Evolutionary conservation across 1,140 invertebrate species (phyloP).

Genomic region (Trichonephila inaurata): DNA sequence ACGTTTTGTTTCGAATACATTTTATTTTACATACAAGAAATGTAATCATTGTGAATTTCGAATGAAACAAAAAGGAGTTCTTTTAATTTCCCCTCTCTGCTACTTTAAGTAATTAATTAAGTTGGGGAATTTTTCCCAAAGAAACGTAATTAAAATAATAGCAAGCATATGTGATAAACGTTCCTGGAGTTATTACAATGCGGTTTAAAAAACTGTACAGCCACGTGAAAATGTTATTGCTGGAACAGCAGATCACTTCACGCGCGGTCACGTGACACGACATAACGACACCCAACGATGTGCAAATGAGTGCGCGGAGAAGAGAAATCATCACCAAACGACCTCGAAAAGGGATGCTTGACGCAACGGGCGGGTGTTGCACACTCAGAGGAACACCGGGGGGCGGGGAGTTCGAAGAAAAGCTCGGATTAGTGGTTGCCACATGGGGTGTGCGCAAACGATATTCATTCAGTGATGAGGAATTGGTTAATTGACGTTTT

Average conservation of each 20-base stretch:
- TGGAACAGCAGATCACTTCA: not conserved
- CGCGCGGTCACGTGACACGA: not conserved
- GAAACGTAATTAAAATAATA: too few relatives aligned
- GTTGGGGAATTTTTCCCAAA: too few relatives aligned
- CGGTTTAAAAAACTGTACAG: too few relatives aligned
- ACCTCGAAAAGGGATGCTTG: slow-evolving; percentile 20
- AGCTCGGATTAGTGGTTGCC: not conserved
- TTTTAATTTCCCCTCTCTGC: too few relatives aligned
- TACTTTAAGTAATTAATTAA: too few relatives aligned
- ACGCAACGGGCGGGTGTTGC: slow-evolving; percentile 50
- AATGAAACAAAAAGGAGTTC: too few relatives aligned
- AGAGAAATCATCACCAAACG: slow-evolving; percentile 17
- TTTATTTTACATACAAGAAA: too few relatives aligned
- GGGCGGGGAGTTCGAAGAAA: not conserved
- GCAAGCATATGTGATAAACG: too few relatives aligned
- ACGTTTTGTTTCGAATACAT: too few relatives aligned
- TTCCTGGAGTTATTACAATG: too few relatives aligned
- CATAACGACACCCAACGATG: slow-evolving; percentile 2
- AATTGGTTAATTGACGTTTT: not conserved
- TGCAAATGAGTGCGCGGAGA: slow-evolving; percentile 19
- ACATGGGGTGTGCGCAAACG: not conserved
- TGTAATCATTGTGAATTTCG: too few relatives aligned
- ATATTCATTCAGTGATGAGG: not conserved
- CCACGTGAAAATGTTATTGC: not conserved
- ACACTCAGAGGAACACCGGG: slow-evolving; percentile 14